Base-by-base conservation (phyloP, 2,888 invertebrate species). In the Cabera pusaria region DNA sequence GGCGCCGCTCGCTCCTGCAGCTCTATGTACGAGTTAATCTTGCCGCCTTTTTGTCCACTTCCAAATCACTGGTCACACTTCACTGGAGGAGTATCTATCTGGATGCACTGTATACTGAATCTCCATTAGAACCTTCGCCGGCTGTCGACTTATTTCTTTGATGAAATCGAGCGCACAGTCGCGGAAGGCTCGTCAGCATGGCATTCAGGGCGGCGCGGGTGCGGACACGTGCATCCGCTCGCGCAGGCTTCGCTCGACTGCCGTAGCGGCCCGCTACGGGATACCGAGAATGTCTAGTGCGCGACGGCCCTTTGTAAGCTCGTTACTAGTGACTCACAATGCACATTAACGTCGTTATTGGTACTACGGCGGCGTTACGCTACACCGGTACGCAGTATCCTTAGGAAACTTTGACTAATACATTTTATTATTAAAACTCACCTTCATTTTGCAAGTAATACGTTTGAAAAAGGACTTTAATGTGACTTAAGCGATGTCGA, bases 21-120 rank as follows among this genome's bases (percentile, higher is more conserved):
- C 64, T 85, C 87, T 57, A 68, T 73, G 79, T 86, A 88, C 45
- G 84, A 73, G 70, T 77, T 87, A 85, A 88, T 88, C 68, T 85
- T 87, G 88, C 64, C 65, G 74, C 61, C 59, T 72, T 65, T 56
- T 43, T 56, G 52, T 61, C 58, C 44, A 44, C 44, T 55, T 52
- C 66, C 68, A 62, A 78, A 81, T 78, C 73, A 74, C 79, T 70
- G 57, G 56, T 56, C 36, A 57, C 54, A 80, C 80, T 75, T 66
- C 74, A 80, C 78, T 56, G 53, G 52, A 51, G 56, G 66, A 62
- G 51, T 6, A 6, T n/a, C 10, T 11, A 21, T 17, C 7, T 10
- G 21, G 4, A 20, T 14, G 11, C 16, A 10, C 23, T 26, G 17
- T 16, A 23, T 12, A 31, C 26, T 32, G 39, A 42, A 42, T 42